Base-by-base conservation (phyloP, 2,113 vertebrate species). In the Caretta caretta region DNA sequence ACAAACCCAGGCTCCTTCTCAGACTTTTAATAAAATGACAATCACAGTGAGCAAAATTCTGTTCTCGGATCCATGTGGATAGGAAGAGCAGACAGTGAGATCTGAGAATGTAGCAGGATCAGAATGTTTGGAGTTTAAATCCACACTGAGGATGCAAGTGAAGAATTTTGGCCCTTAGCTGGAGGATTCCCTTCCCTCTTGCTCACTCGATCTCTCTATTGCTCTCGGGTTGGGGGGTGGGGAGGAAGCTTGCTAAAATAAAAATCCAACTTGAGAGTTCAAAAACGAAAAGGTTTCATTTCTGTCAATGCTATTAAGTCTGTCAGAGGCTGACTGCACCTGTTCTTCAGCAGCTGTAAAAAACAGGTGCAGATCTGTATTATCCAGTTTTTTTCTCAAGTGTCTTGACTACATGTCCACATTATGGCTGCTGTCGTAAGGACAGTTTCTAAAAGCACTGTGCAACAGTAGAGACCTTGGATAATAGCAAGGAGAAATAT, bases 301-400 rank as follows among this genome's bases (percentile, higher is more conserved):
- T 42, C 90, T 96, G 78, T 78, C 75, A 93, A 38, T 83, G 89
- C 80, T 87, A 87, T 86, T 65, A 91, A 89, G 53, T 84, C 86
- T 81, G 53, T 75, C 88, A 93, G 94, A 94, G 84, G 79, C 76
- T 22, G 38, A 88, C 31, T 84, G 83, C 86, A 78, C 92, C 88
- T 96, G 94, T 88, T 95, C 76, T 19, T 90, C 59, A 88, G 88
- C 95, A 98, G 94, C 94, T 97, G 95, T 93, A 93, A 90, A 82
- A 82, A 96, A 94, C 95, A 97, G 90, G 83, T 94, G 94, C 3
- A 5, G 85, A 38, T 79, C 80, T 89, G 80, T 82, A 91, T 82
- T 82, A 91, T 87, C 91, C 88, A 69, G 53, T 35, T 54, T 46
- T 17, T 62, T 76, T 84, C 90, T 93, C 92, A 95, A 81, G 79